Percentiles rank a stretch among this genome's conserved stretches.
These are phyloP conservation scores for Cromileptes altivelis DNA, from an alignment of 2,113 vertebrate genomes.

Conservation along the genomic window DNA sequence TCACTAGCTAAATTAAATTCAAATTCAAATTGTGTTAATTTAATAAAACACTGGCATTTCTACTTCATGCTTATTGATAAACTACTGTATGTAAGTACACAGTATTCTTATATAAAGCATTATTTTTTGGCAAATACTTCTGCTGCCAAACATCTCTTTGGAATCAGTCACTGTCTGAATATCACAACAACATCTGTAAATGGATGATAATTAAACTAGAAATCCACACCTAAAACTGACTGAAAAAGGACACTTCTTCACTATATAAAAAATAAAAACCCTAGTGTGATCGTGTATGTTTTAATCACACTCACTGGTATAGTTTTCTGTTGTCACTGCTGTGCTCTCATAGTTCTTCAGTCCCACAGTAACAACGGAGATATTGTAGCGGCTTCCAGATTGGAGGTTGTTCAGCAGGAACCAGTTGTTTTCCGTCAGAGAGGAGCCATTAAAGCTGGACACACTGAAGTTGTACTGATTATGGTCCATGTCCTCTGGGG, in stretches of 20 bases:
- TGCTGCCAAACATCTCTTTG: not conserved
- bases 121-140: not conserved
- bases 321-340: slow-evolving; percentile 21
- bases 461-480: slow-evolving; percentile 62
- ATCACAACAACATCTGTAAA: not conserved
- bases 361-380: slow-evolving; percentile 73
- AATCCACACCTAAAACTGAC: not conserved
- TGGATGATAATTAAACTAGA: not conserved
- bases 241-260: no score
- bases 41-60: not conserved
- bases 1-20: not conserved
- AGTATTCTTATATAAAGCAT: not conserved
- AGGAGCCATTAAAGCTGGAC: accelerated
- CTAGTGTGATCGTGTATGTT: not conserved
- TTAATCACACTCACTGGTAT: slow-evolving; percentile 74
- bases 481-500: slow-evolving; percentile 56
- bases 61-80: not conserved
- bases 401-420: slow-evolving; percentile 28
- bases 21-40: not conserved
- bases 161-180: not conserved
- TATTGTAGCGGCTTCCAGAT: slow-evolving; percentile 62
- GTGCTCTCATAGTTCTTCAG: slow-evolving; percentile 49
- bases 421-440: not conserved
- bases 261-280: not conserved
- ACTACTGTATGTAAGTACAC: not conserved